Conservation (phyloP, 2,797 vertebrate species). For the Cynopterus sphinx region DNA sequence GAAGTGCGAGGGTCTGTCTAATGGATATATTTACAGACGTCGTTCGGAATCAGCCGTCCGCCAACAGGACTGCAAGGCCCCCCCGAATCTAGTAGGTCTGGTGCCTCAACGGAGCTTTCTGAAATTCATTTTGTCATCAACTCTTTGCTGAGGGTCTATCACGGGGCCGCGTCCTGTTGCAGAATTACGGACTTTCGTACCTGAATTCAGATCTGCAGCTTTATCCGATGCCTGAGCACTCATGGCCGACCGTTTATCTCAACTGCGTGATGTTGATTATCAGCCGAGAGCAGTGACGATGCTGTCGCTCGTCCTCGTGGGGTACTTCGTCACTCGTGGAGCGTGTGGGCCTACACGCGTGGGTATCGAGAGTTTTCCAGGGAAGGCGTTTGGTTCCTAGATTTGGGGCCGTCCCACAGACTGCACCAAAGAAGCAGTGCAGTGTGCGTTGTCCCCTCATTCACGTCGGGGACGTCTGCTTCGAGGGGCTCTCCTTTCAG, state of each 20-base stretch:
- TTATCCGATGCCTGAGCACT: not conserved
- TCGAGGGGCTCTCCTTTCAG: not conserved
- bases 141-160: not conserved
- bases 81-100: not conserved
- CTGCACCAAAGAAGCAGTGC: fast-evolving
- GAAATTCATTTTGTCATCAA: not conserved
- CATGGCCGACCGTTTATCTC: not conserved
- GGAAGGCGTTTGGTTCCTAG: not conserved
- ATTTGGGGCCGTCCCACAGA: not conserved
- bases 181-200: not conserved
- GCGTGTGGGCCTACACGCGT: fast-evolving
- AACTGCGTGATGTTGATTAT: not conserved
- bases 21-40: not conserved
- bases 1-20: not conserved
- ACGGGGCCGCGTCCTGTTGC: not conserved
- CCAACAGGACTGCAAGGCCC: not conserved
- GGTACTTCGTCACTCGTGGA: not conserved
- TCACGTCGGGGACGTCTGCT: not conserved
- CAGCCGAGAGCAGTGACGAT: not conserved
- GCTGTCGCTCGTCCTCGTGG: too few species aligned
- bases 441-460: not conserved
- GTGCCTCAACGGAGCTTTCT: not conserved
- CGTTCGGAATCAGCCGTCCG: not conserved
- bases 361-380: not conserved
- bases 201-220: not conserved